Evolutionary conservation across 2,113 vertebrate genomes (phyloP).

Genomic region (Egretta garzetta): DNA sequence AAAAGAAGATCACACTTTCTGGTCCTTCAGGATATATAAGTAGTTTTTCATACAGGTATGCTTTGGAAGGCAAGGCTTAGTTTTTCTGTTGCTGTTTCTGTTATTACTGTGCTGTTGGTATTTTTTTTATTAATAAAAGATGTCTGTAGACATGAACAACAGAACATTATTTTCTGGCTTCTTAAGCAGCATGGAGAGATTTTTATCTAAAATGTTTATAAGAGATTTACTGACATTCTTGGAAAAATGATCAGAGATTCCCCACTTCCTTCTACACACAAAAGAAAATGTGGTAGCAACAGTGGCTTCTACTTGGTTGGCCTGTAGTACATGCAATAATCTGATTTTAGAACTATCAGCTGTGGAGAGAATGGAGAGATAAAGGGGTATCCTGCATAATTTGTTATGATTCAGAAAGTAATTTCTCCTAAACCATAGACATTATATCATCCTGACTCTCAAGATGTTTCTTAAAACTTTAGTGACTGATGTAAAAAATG

Average conservation of each 20-base stretch:
- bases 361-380: background rate
- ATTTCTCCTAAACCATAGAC: background rate
- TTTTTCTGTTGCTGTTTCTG: background rate
- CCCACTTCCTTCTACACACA: background rate
- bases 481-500: background rate
- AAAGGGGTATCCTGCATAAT: background rate
- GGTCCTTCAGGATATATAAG: background rate
- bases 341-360: background rate
- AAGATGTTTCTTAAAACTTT: background rate
- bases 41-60: background rate
- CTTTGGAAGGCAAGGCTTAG: background rate
- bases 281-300: background rate
- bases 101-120: background rate
- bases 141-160: background rate
- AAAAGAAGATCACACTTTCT: background rate
- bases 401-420: fast-evolving
- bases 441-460: background rate
- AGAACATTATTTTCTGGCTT: background rate
- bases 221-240: background rate
- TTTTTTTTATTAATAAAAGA: background rate
- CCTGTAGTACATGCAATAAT: background rate
- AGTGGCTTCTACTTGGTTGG: background rate
- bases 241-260: background rate
- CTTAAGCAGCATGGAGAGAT: background rate
- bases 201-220: background rate